Evolutionary conservation across 2,797 vertebrate genomes (phyloP).

Genomic region (Microchirus variegatus): DNA sequence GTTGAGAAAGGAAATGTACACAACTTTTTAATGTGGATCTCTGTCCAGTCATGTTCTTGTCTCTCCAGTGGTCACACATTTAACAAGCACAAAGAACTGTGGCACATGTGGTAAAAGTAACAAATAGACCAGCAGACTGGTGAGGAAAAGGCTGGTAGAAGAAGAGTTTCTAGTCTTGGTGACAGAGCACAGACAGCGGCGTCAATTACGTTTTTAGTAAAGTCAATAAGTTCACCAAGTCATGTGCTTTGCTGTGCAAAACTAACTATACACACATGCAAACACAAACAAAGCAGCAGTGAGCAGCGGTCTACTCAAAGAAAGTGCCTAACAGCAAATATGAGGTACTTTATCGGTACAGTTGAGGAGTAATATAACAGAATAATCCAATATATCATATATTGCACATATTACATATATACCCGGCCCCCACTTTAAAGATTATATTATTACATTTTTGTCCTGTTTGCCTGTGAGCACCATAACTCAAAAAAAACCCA

Average conservation of each 20-base stretch:
- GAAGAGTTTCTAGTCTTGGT: conserved; percentile 20
- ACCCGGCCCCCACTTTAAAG: too few species aligned
- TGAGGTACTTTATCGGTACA: too few species aligned
- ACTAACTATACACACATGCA: conserved; percentile 12
- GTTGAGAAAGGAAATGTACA: conserved; percentile 5
- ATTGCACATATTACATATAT: too few species aligned
- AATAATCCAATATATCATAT: not conserved
- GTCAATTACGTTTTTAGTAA: conserved; percentile 59
- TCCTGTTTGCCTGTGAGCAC: too few species aligned
- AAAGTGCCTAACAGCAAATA: not conserved
- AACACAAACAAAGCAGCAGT: not conserved
- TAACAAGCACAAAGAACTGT: conserved; percentile 45
- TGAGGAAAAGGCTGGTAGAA: conserved; percentile 34
- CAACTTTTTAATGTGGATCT: conserved; percentile 43
- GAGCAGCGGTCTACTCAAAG: not conserved
- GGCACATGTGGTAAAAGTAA: conserved; percentile 46
- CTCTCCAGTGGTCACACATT: conserved; percentile 26
- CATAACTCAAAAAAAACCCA: too few species aligned
- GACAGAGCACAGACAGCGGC: conserved; percentile 39
- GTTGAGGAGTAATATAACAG: not conserved
- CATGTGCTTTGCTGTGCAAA: conserved; percentile 23
- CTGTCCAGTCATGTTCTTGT: conserved; percentile 31
- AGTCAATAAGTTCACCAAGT: conserved; percentile 5
- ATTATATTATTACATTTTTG: too few species aligned
- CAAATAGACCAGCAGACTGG: conserved; percentile 31